A percentile compares a stretch with the other conserved stretches of the same genome.
phyloP scores from a whole-genome alignment of 2,113 vertebrate genomes.

The Anolis carolinensis region DNA sequence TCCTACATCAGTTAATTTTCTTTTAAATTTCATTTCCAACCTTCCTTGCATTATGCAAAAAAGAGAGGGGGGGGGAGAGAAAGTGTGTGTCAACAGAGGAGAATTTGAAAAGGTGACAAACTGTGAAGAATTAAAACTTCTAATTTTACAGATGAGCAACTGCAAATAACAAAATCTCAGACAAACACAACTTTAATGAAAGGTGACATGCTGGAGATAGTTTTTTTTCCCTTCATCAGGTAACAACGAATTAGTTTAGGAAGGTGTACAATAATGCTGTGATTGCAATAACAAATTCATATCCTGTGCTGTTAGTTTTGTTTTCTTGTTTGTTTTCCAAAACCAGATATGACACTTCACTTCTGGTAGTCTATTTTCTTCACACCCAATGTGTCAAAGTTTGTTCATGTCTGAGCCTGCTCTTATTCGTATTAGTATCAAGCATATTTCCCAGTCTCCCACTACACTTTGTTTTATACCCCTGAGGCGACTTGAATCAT shows the following conservation, averaged over 20 bases:
- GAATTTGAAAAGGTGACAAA: conserved; percentile 78
- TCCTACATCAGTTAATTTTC: conserved; percentile 60
- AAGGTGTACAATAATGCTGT: conserved; percentile 45
- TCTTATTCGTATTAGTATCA: conserved; percentile 33
- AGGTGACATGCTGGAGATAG: conserved; percentile 72
- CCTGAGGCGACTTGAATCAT: conserved; percentile 26
- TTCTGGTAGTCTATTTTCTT: conserved; percentile 57
- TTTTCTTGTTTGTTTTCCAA: conserved; percentile 66
- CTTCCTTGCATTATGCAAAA: conserved; percentile 52
- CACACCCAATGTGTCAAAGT: conserved; percentile 55
- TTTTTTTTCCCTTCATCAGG: conserved; percentile 61
- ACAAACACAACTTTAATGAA: conserved; percentile 77
- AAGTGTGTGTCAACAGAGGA: conserved; percentile 67
- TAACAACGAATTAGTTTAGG: conserved; percentile 69
- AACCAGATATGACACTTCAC: conserved; percentile 66
- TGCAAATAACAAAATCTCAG: conserved; percentile 78
- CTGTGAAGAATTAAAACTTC: conserved; percentile 80
- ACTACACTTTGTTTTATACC: background rate
- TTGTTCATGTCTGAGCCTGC: conserved; percentile 52
- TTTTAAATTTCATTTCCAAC: conserved; percentile 70
- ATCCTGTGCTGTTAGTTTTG: conserved; percentile 55
- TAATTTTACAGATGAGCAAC: conserved; percentile 80
- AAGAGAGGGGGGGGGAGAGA: background rate
- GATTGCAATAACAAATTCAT: conserved; percentile 57
- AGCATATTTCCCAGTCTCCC: background rate